Evolutionary conservation across 2,888 invertebrate genomes (phyloP), one percentile per base, ranked within the genome.

Genomic region (Girardia tigrina): DNA sequence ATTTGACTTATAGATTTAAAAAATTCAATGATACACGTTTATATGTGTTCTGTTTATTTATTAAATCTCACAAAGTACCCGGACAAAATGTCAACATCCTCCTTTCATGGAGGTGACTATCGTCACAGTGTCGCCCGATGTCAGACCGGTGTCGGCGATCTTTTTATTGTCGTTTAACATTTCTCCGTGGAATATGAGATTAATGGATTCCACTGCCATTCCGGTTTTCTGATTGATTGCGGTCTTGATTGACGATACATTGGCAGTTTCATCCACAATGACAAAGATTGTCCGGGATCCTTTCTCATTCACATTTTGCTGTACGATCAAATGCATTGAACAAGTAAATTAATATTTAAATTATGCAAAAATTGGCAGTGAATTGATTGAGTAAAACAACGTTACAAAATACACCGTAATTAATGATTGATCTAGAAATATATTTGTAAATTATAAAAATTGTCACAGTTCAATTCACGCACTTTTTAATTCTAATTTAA

Each of bases 281-380:
- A 56, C 56, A 56, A 56, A 56, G 23, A 56, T 56, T 20, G 56
- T 56, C n/a, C 56, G 4, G 4, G 56, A 4, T 56, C 56, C 56
- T 56, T 56, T 56, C 2, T 4, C 4, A 56, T 56, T 23, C 4
- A 56, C n/a, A 16, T 56, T 56, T 6, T 56, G 4, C 23, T 56
- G 56, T 6, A 56, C n/a, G 4, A 56, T 56, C 56, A 56, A 56
- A 56, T 56, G 56, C 56, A 56, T 56, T n/a, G n/a, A n/a, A n/a
- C n/a, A n/a, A n/a, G n/a, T n/a, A n/a, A n/a, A n/a, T n/a, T n/a
- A n/a, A n/a, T n/a, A n/a, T n/a, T n/a, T n/a, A n/a, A n/a, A n/a
- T n/a, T n/a, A n/a, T n/a, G n/a, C n/a, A n/a, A n/a, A n/a, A n/a
- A n/a, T n/a, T n/a, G n/a, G n/a, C n/a, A n/a, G n/a, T n/a, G n/a